Evolutionary conservation across 2,113 vertebrate genomes (phyloP), one percentile per base, ranked within the genome.

Genomic region (Prionailurus viverrinus): DNA sequence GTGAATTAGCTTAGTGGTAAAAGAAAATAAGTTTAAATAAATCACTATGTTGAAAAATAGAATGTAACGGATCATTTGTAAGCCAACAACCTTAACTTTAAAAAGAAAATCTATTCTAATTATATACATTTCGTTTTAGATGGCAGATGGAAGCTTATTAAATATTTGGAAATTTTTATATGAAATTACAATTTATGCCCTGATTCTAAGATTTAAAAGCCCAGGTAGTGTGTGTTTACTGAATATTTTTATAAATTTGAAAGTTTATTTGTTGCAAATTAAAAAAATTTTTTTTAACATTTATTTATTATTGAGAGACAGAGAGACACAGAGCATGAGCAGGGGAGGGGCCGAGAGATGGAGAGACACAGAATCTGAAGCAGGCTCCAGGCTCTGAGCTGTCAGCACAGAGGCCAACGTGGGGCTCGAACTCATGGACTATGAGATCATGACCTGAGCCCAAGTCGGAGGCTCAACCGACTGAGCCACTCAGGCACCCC

Each of bases 1-100:
- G 33, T 79, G 29, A 89, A 80, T 94, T 84, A 79, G 19, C 15
- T 78, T 80, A 39, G 36, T 53, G 69, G 83, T 73, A 74, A 79
- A 93, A 89, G 18, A 85, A 97, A 92, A 39, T 81, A 71, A 85
- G 14, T 55, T 89, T 84, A 84, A 95, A 63, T 87, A 66, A 95
- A 74, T 81, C 88, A 94, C 51, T 61, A 16, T 71, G 10, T 74
- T 84, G 51, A 94, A 95, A 95, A 84, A 58, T 25, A 91, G 76
- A 89, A 89, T 71, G 18, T 31, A 66, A 95, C 78, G 33, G 48
- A 41, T 85, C 19, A 61, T 58, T 78, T 71, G 36, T 36, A 39
- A 95, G 45, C 58, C 71, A 81, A 79, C 48, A 84, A 36, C 21
- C 36, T 95, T 92, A 74, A 76, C 31, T 76, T 76, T 91, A n/a